Evolutionary conservation across 1,140 invertebrate species (phyloP), one percentile per base, ranked within the genome.

Genomic region (Drosophila sturtevanti): DNA sequence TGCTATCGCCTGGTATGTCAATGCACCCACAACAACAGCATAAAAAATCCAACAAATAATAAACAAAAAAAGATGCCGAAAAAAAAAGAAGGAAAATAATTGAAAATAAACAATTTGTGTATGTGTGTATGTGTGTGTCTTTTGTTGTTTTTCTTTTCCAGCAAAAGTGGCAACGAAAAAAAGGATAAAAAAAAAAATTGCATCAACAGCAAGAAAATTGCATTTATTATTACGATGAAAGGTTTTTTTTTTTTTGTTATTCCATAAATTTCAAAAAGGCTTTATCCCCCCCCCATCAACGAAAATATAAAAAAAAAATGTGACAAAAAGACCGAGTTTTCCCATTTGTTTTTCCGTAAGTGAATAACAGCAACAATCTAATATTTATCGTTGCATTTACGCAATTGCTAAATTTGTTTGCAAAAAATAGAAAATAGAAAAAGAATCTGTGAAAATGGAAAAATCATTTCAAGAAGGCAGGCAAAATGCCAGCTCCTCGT

Each of bases 41-140:
- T 10, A 48, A 48, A 48, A 48, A 48, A 21, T 1, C 16, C 41
- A 31, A 24, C 24, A 31, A 31, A n/a, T n/a, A n/a, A n/a, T n/a
- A n/a, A n/a, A n/a, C 35, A 37, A 37, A 37, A 37, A 41, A 35
- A n/a, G n/a, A n/a, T n/a, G n/a, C n/a, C n/a, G n/a, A 5, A 38
- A 38, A 38, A 38, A 38, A 38, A 14, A 4, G 12, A 38, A 18
- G 16, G 11, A 48, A 48, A 48, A 48, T 48, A 21, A 48, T 48
- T 48, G 41, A 48, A 48, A 48, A 48, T 16, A 48, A 48, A 48
- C 41, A 48, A 44, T 48, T 48, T 48, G 41, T 18, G 18, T n/a
- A n/a, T n/a, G n/a, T n/a, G n/a, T n/a, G n/a, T n/a, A n/a, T n/a
- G n/a, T 48, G 41, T 18, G 18, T 21, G 16, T 21, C 41, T 48